Percentiles rank a stretch among this genome's conserved stretches.
These are phyloP conservation scores for Tenthredo amoena DNA, from an alignment of 2,888 invertebrate genomes.

Conservation along the genomic window DNA sequence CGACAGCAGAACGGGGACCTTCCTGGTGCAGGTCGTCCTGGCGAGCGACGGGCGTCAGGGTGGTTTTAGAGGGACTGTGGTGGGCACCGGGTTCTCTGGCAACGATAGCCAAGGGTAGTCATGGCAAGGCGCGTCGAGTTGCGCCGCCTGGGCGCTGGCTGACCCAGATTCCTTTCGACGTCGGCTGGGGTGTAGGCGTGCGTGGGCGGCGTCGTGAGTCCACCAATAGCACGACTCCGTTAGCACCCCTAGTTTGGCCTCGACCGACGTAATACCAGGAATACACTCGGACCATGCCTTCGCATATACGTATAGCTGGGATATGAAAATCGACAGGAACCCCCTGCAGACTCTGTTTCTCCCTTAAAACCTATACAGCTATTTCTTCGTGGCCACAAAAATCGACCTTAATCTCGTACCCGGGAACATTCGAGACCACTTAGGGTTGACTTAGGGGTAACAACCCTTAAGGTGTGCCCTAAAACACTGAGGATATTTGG, in stretches of 20 bases:
- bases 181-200: conserved; percentile 67
- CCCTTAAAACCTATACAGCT: conserved; percentile 38
- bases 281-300: conserved; percentile 20
- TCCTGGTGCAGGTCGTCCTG: conserved; percentile 69
- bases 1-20: conserved; percentile 69
- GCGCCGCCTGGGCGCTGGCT: conserved; percentile 56
- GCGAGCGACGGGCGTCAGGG: conserved; percentile 72
- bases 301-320: conserved; percentile 16
- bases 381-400: conserved; percentile 51
- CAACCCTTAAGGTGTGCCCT: conserved; percentile 24
- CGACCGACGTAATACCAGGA: conserved; percentile 13
- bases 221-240: conserved; percentile 62
- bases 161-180: conserved; percentile 55
- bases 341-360: conserved; percentile 21
- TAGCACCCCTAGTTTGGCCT: conserved; percentile 20
- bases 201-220: conserved; percentile 52
- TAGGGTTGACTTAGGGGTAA: conserved; percentile 48
- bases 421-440: conserved; percentile 35
- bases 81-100: conserved; percentile 65
- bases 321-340: conserved; percentile 32
- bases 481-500: conserved; percentile 9
- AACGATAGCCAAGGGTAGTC: conserved; percentile 58
- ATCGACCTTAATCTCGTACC: conserved; percentile 51
- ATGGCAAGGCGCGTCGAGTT: conserved; percentile 47
- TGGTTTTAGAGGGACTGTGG: conserved; percentile 75